phyloP scores from a whole-genome alignment of 2,888 invertebrate genomes.

The Microctonus hyperodae region DNA sequence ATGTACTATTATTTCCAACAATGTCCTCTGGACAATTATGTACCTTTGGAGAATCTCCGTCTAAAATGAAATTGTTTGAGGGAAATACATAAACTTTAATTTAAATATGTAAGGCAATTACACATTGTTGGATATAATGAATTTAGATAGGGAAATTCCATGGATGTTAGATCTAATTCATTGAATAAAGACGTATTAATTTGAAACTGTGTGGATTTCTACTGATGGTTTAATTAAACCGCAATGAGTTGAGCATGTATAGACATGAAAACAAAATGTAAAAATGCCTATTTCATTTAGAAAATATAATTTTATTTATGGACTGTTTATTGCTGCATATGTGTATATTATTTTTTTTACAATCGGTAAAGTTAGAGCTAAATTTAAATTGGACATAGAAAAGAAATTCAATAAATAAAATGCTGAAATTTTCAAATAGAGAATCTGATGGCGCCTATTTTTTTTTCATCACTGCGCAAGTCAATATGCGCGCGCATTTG shows the following conservation, averaged over 20 bases:
- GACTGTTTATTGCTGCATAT: not conserved
- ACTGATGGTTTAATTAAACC: constrained; percentile 14
- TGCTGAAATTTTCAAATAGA: too few species aligned
- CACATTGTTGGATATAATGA: not conserved
- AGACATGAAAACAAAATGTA: not conserved
- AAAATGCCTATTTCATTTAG: not conserved
- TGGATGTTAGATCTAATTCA: not conserved
- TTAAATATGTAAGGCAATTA: not conserved
- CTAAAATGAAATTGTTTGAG: constrained; percentile 48
- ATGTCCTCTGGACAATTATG: constrained; percentile 64
- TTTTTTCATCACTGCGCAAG: too few species aligned
- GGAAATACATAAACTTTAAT: constrained; percentile 16
- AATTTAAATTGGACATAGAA: too few species aligned
- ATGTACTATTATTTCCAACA: constrained; percentile 56
- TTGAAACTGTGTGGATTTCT: constrained; percentile 8
- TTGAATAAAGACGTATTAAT: constrained; percentile 7
- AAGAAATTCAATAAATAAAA: too few species aligned
- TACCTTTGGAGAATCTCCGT: constrained; percentile 64
- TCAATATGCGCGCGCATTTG: too few species aligned
- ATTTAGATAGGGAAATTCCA: not conserved
- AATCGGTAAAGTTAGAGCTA: too few species aligned
- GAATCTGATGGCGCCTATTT: too few species aligned
- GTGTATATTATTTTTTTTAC: not conserved
- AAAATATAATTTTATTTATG: not conserved
- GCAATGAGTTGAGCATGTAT: constrained; percentile 5